phyloP scores from a whole-genome alignment of 2,888 invertebrate genomes.

The Cinara cedri region DNA sequence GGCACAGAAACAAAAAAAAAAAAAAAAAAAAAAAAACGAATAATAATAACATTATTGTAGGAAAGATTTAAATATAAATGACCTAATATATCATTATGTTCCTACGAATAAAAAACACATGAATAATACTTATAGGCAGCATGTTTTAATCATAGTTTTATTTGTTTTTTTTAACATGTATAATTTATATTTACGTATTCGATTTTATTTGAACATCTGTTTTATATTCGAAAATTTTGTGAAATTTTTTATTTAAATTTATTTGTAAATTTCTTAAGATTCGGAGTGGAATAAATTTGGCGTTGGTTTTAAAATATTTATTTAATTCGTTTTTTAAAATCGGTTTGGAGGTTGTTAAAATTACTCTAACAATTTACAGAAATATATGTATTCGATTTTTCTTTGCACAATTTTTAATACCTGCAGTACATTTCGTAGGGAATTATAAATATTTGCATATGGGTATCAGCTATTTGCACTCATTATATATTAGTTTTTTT shows the following conservation, averaged over 20 bases:
- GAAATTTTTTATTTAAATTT: constrained; percentile 26
- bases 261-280: neutral
- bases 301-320: too few species aligned
- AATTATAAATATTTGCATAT: too few species aligned
- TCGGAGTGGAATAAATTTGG: neutral
- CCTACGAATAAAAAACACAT: constrained; percentile 40
- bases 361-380: too few species aligned
- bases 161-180: constrained; percentile 28
- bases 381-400: too few species aligned
- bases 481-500: too few species aligned
- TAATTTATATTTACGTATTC: neutral
- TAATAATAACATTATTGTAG: constrained; percentile 50
- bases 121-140: constrained; percentile 42
- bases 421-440: too few species aligned
- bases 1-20: constrained; percentile 33
- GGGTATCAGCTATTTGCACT: too few species aligned
- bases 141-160: constrained; percentile 43
- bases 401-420: too few species aligned
- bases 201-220: constrained; percentile 43
- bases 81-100: constrained; percentile 53
- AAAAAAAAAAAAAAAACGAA: constrained; percentile 17
- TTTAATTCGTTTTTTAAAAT: too few species aligned
- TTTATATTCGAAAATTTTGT: constrained; percentile 27
- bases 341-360: too few species aligned
- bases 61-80: constrained; percentile 54